Evolutionary conservation across 2,113 vertebrate species (phyloP).

Genomic region (Dasyprocta punctata): DNA sequence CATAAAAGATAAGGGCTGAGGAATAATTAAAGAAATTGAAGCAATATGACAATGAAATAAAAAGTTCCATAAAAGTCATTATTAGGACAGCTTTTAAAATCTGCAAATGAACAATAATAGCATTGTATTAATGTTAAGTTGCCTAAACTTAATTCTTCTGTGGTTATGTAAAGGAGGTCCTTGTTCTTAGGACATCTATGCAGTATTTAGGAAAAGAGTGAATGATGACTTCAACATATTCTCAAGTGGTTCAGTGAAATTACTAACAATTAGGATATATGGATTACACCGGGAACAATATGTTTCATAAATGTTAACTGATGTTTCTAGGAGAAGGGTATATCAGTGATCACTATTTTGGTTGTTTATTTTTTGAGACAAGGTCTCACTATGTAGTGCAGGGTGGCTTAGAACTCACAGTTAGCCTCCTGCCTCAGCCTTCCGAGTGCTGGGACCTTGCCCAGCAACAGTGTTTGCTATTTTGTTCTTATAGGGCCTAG

Average conservation of each 20-base stretch:
- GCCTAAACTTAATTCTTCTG: slow-evolving; percentile 21
- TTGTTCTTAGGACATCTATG: neutral
- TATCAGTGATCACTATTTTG: neutral
- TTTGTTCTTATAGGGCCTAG: neutral
- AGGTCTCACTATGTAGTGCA: neutral
- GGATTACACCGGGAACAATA: neutral
- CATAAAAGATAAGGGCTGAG: neutral
- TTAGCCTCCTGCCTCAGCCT: neutral
- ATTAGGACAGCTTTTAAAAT: neutral
- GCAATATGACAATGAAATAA: neutral
- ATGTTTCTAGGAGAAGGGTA: neutral
- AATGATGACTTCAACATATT: neutral
- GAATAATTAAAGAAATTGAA: neutral
- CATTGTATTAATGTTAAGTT: neutral
- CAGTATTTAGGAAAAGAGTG: neutral
- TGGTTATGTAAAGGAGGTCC: neutral
- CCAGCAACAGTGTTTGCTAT: neutral
- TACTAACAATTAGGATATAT: neutral
- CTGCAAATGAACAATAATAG: neutral
- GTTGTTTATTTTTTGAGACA: neutral
- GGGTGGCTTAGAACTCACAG: neutral
- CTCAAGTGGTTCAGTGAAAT: slow-evolving; percentile 21
- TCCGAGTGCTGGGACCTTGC: neutral
- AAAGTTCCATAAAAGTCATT: neutral
- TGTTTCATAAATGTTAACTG: neutral